Evolutionary conservation across 37 sponge, comb jelly and placozoan species (phyloP).

Genomic region (Halichondria panicea): DNA sequence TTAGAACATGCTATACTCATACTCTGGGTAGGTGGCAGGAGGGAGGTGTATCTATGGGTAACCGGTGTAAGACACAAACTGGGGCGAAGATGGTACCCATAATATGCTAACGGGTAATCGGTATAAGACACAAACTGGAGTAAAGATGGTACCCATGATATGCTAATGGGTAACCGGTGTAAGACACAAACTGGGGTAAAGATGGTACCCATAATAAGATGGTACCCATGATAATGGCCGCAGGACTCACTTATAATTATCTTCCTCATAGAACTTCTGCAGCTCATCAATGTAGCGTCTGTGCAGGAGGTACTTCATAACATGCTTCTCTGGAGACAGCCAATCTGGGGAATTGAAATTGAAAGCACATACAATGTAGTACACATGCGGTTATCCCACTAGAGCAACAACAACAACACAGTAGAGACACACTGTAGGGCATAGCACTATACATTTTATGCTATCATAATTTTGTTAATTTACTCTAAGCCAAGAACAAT

Average conservation of each 20-base stretch:
- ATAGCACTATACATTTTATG: background rate
- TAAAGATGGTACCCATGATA: background rate
- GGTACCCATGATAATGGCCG: no score
- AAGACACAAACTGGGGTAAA: background rate
- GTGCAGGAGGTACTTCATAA: conserved; percentile 56
- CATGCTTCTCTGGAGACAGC: conserved; percentile 21
- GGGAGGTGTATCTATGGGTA: background rate
- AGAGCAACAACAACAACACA: no score
- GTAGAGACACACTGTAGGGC: no score
- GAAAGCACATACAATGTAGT: background rate
- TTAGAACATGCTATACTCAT: no score
- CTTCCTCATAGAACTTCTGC: conserved; percentile 76
- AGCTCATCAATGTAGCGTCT: conserved; percentile 79
- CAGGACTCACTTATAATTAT: conserved; percentile 74
- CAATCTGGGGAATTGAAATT: conserved; percentile 41
- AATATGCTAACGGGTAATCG: background rate
- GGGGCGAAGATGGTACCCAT: background rate
- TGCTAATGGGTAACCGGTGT: background rate
- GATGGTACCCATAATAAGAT: no score
- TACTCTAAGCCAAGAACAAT: no score
- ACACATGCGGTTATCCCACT: no score
- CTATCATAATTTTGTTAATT: no score
- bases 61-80: background rate
- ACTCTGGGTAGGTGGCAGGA: no score
- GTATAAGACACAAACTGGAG: background rate